A percentile compares a stretch with the other conserved stretches of the same genome.
Evolutionary conservation across 2,797 vertebrate species (phyloP).

Genomic region (Crypturellus tataupa): DNA sequence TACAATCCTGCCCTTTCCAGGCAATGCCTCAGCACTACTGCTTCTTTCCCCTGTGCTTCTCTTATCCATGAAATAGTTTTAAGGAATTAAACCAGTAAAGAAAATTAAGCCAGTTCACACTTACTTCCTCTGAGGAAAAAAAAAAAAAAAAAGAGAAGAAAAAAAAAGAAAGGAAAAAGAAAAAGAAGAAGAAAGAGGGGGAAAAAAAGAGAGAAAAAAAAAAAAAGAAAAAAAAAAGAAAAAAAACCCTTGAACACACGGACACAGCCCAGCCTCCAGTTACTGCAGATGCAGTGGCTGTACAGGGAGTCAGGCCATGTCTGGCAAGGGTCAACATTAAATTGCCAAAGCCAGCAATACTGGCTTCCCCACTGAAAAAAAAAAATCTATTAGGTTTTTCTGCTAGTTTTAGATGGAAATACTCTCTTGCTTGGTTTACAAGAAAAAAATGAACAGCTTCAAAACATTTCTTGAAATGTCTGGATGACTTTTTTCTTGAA

Average conservation of each 20-base stretch:
- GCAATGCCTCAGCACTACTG: not conserved
- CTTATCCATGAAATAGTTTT: not conserved
- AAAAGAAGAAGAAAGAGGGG: not conserved
- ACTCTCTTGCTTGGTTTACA: not conserved
- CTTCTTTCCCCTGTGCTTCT: not conserved
- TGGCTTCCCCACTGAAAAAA: not conserved
- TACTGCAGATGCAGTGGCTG: slow-evolving; percentile 2
- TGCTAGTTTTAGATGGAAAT: not conserved
- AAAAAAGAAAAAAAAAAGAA: not conserved
- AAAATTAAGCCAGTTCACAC: not conserved
- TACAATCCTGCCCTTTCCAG: not conserved
- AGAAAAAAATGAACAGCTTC: not conserved
- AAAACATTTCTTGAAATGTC: not conserved
- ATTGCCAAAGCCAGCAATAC: not conserved
- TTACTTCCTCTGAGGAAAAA: not conserved
- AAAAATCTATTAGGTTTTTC: not conserved
- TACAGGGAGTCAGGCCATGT: not conserved
- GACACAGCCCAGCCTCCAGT: not conserved
- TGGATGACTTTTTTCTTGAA: not conserved
- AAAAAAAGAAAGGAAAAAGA: not conserved
- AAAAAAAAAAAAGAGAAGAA: not conserved
- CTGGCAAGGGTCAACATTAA: not conserved
- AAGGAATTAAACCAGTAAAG: not conserved
- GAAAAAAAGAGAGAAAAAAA: too few relatives aligned
- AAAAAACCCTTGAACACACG: not conserved